Evolutionary conservation across 1,140 invertebrate species (phyloP), one percentile per base, ranked within the genome.

Genomic region (Anagrus nilaparvatae): DNA sequence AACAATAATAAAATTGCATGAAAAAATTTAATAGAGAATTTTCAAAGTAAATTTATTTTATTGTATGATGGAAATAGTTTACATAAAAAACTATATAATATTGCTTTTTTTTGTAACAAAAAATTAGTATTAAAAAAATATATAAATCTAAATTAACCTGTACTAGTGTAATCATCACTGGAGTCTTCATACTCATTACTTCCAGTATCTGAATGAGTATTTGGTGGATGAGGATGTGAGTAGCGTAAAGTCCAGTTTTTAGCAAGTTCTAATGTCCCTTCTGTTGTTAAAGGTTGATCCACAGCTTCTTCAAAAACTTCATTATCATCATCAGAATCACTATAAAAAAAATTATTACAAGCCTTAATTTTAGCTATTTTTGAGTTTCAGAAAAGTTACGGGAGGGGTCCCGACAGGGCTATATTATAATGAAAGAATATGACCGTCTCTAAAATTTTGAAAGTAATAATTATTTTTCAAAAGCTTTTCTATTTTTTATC

Each of bases 81-180:
- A n/a, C n/a, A n/a, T n/a, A n/a, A n/a, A n/a, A n/a, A n/a, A n/a
- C 17, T 4, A 2, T 14, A 27, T n/a, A 7, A 13, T 31, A 31
- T 13, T 19, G n/a, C 17, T 7, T 13, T 17, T 21, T 14, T 24
- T 31, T 24, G 12, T 31, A 8, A 14, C 5, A 14, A 33, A 17
- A 33, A 17, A 14, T 33, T 17, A 33, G 8, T 25, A 28, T 9
- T 33, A 33, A 33, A 9, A 36, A 18, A 36, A 9, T 19, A 33
- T 18, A 14, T 8, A 13, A 18, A 33, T n/a, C n/a, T n/a, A 52
- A 20, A 20, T 49, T 50, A 57, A 78, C 77, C 77, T 61, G 76
- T 76, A 50, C 72, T 77, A 29, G 72, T 77, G 49, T 78, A 79
- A 52, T 80, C 78, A 43, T 79, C 75, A 16, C 76, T 75, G 14